Evolutionary conservation across 2,797 vertebrate species (phyloP), one percentile per base, ranked within the genome.

Genomic region (Chrysolophus pictus): DNA sequence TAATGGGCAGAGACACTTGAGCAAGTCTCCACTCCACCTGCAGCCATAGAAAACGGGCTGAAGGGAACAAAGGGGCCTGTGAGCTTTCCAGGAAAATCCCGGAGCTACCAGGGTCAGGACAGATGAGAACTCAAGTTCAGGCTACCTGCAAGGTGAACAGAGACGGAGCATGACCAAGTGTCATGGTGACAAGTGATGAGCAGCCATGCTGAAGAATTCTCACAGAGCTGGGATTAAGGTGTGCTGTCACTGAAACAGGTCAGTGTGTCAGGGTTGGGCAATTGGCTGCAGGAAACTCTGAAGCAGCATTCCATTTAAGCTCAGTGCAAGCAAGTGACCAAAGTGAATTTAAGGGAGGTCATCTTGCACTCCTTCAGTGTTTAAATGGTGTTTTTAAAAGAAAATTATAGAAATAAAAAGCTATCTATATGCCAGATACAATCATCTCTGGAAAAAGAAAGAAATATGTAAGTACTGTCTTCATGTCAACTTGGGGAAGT

Each of bases 371-470:
- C 67, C 28, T n/a, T 65, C 35, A 33, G 39, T 31, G 53, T 88
- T 93, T 60, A 90, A 47, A 65, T 51, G 7, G 16, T 41, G 28
- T 31, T 95, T 83, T 68, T 42, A 75, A 58, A 87, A 92, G 47
- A 64, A 92, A 94, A 78, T 6, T 70, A 58, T 71, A 83, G 21
- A 78, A 95, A 89, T 72, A 92, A 81, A 33, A 83, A 28, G 24
- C 71, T 46, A 51, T 58, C 69, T 72, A 44, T 8, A 37, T 65
- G 51, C 22, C 76, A 91, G 73, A 51, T 37, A 73, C 12, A 84
- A 33, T 31, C 39, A 0, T 0, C 69, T 84, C 87, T 77, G 29
- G 53, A 69, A 87, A 91, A 91, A 70, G 41, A 41, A 91, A 89
- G 10, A 78, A 74, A 69, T 35, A 64, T 3, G 60, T 70, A 82